Conservation (phyloP, 2,113 vertebrate species). For the Cromileptes altivelis region DNA sequence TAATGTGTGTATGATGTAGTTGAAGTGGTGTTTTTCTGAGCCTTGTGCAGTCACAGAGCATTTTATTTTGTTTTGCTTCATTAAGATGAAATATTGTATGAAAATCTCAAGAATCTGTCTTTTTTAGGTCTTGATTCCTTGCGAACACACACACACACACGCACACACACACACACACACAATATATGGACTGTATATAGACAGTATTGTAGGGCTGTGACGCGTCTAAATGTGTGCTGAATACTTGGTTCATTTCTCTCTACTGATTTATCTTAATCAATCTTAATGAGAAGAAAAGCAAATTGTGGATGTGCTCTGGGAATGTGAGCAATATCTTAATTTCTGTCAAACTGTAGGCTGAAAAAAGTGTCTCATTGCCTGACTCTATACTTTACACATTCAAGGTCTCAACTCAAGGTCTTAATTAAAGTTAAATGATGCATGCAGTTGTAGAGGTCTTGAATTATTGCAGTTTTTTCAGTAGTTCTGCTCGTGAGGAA, state of each 20-base stretch:
- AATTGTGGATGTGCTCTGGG: neutral
- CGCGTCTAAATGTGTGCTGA: neutral
- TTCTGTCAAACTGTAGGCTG: neutral
- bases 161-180: too few relatives aligned
- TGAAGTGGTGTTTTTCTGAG: neutral
- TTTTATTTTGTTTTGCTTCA: conserved; percentile 26
- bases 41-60: neutral
- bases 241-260: neutral
- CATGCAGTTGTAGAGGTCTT: conserved; percentile 28
- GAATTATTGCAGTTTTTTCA: conserved; percentile 25
- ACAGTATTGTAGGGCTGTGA: neutral
- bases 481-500: conserved; percentile 3
- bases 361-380: neutral
- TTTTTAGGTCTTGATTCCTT: neutral
- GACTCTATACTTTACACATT: conserved; percentile 22
- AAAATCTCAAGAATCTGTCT: conserved; percentile 7
- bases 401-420: conserved; percentile 38
- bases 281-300: conserved; percentile 10
- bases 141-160: conserved; percentile 1
- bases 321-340: conserved; percentile 18
- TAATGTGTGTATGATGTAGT: conserved; percentile 18
- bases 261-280: conserved; percentile 27
- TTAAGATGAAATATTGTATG: conserved; percentile 30
- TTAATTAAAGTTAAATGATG: conserved; percentile 67
- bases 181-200: neutral